Evolutionary conservation across 1,140 invertebrate genomes (phyloP).

Genomic region (Drosophila lowei): DNA sequence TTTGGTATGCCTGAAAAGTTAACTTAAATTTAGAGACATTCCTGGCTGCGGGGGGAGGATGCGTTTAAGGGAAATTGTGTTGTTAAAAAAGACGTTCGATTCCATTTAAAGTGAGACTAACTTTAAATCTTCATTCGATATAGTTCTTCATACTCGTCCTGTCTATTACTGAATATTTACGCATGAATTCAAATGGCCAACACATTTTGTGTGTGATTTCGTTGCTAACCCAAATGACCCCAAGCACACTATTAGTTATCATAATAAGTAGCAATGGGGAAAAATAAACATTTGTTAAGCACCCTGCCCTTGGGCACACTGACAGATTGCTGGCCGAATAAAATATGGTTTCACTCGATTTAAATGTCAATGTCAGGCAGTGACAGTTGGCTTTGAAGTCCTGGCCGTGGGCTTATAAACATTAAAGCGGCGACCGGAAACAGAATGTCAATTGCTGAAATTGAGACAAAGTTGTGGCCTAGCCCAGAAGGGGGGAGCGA

Average conservation of each 20-base stretch:
- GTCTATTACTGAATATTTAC: not conserved
- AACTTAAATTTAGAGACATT: too few species aligned
- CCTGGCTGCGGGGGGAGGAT: too few species aligned
- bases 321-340: constrained; percentile 12
- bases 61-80: too few species aligned
- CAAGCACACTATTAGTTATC: constrained; percentile 14
- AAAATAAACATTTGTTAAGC: constrained; percentile 11
- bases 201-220: constrained; percentile 7
- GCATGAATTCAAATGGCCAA: constrained; percentile 5
- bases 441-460: constrained; percentile 66
- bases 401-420: constrained; percentile 50
- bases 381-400: constrained; percentile 45
- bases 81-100: not conserved
- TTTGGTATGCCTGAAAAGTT: not conserved
- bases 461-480: constrained; percentile 44
- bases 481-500: not conserved
- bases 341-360: constrained; percentile 31
- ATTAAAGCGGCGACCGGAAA: constrained; percentile 44
- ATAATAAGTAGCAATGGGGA: constrained; percentile 3
- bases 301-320: not conserved
- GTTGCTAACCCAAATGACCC: constrained; percentile 8
- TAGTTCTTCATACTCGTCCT: not conserved
- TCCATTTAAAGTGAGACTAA: not conserved
- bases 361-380: constrained; percentile 60
- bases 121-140: not conserved